Evolutionary conservation across 1,140 invertebrate genomes (phyloP), one percentile per base, ranked within the genome.

Genomic region (Papilio dardanus): DNA sequence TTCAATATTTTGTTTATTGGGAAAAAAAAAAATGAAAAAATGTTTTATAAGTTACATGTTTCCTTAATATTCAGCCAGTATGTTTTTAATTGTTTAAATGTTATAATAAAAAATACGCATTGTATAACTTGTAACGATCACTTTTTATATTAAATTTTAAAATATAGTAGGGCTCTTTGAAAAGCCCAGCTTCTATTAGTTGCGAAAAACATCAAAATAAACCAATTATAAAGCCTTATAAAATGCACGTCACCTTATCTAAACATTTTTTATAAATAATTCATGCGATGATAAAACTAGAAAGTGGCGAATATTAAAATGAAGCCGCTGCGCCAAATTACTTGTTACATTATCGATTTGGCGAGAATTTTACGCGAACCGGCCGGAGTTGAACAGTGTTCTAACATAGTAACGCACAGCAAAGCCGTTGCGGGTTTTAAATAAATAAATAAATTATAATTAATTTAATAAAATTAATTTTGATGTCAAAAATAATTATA

Each of bases 221-320:
- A 14, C 2, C 54, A 62, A 62, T 28, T n/a, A n/a, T n/a, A n/a
- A n/a, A 28, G 24, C 10, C 24, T 24, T 12, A 67, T 42, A 37
- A 69, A 69, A 69, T 24, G 67, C 67, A 69, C 33, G 67, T 37
- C 66, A 69, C 6, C 19, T 19, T 37, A 37, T 69, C 21, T 69
- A 69, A 37, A 69, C 21, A 69, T 4, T 19, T 40, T 69, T 24
- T 69, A 69, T 69, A 69, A 69, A 69, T 69, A 69, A 69, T 69
- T 69, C 67, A 69, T 69, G 31, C 7, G n/a, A 37, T 40, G 33
- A 69, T 69, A 69, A 69, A 68, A 37, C 33, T 68, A 68, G 66
- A 68, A 68, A 68, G 66, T 68, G 66, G 28, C 31, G 62, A 66
- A 66, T 66, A 35, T 66, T 66, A 66, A 66, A 66, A 66, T 66